Evolutionary conservation across 1,140 invertebrate species (phyloP).

Genomic region (Aphelenchoides fujianensis): DNA sequence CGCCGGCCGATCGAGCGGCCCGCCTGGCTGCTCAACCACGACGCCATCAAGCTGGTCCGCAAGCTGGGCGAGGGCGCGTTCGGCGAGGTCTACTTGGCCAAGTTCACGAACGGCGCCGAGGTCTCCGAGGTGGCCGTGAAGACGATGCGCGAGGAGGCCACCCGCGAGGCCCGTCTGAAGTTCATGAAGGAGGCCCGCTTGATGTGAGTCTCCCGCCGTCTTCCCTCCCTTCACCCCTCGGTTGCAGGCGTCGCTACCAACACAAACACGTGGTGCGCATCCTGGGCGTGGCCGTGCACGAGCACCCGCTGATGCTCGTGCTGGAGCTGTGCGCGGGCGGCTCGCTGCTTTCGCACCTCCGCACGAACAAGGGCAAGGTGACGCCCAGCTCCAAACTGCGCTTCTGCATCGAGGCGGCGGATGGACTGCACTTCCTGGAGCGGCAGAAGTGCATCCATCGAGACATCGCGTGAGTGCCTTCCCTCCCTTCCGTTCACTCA

Average conservation of each 20-base stretch:
- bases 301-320: constrained; percentile 44
- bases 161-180: constrained; percentile 31
- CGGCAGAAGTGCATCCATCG: constrained; percentile 32
- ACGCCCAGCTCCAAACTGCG: constrained; percentile 33
- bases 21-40: constrained; percentile 50
- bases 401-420: constrained; percentile 39
- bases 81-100: constrained; percentile 42
- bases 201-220: constrained; percentile 57
- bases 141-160: constrained; percentile 46
- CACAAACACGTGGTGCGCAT: no score
- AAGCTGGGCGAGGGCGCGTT: constrained; percentile 53
- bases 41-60: constrained; percentile 42
- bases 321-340: constrained; percentile 50
- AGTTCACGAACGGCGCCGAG: constrained; percentile 28
- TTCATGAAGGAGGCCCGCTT: constrained; percentile 51
- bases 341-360: constrained; percentile 33
- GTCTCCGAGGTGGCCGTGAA: constrained; percentile 36
- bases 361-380: constrained; percentile 32
- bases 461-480: constrained; percentile 32
- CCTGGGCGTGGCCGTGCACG: no score
- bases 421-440: constrained; percentile 38
- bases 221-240: constrained; percentile 64
- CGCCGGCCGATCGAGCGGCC: constrained; percentile 42
- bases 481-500: not conserved
- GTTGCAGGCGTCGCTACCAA: no score